Percentiles rank a stretch among this genome's conserved stretches.
Conservation (phyloP, 2,797 vertebrate species). For the Anguilla megastoma region DNA sequence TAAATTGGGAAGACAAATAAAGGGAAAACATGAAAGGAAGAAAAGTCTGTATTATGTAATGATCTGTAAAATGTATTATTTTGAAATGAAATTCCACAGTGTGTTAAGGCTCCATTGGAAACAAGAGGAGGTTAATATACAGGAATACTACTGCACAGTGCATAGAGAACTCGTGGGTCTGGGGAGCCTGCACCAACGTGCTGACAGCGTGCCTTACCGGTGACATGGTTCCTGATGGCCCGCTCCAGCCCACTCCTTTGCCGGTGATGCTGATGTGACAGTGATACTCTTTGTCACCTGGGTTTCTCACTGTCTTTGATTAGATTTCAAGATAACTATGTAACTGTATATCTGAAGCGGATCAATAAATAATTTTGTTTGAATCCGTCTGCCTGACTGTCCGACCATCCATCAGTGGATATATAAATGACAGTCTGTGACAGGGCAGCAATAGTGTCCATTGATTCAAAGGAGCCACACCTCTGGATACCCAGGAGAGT, state of each 20-base stretch:
- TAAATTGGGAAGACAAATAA: background rate
- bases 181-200: background rate
- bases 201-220: background rate
- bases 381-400: constrained; percentile 26
- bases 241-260: background rate
- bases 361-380: constrained; percentile 35
- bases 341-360: constrained; percentile 25
- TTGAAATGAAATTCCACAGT: background rate
- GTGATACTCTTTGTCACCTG: constrained; percentile 21
- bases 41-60: background rate
- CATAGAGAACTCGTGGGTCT: background rate
- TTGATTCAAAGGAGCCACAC: constrained; percentile 10
- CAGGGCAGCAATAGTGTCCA: background rate
- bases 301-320: constrained; percentile 20
- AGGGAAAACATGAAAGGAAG: background rate
- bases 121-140: background rate
- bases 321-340: background rate
- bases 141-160: background rate
- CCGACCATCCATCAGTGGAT: constrained; percentile 18
- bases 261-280: background rate
- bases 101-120: background rate
- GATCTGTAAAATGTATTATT: background rate
- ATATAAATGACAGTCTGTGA: constrained; percentile 9
- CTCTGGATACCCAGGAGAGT: background rate
- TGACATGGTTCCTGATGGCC: background rate